A percentile compares a stretch with the other conserved stretches of the same genome.
phyloP scores from a whole-genome alignment of 1,140 invertebrate genomes.

The Polypedilum pembai region DNA sequence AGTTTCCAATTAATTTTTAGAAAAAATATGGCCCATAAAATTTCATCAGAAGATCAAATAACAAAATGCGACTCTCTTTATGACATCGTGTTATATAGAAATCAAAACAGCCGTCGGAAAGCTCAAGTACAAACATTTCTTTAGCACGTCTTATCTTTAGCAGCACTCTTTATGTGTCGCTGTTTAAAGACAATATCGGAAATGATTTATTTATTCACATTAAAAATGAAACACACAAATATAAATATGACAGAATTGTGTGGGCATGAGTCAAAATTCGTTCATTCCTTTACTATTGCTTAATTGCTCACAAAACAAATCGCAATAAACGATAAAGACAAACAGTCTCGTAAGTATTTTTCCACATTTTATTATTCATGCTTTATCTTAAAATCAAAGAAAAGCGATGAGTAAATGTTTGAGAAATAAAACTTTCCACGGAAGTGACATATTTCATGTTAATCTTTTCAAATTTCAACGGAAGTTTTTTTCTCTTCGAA shows the following conservation, averaged over 20 bases:
- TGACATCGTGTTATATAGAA: background rate
- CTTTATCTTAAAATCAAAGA: background rate
- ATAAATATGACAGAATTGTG: no score
- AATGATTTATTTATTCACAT: constrained; percentile 1
- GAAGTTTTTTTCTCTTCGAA: background rate
- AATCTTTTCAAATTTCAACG: background rate
- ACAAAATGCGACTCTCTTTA: background rate
- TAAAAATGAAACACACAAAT: no score
- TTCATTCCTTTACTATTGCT: background rate
- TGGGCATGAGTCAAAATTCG: no score
- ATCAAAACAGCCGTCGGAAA: constrained; percentile 5
- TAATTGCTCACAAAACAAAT: constrained; percentile 13
- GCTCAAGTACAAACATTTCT: background rate
- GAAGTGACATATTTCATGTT: constrained; percentile 12
- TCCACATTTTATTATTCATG: no score
- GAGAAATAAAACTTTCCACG: background rate
- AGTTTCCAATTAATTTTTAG: background rate
- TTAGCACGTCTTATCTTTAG: background rate
- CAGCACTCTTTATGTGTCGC: background rate
- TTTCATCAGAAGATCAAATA: constrained; percentile 13
- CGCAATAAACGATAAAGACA: background rate
- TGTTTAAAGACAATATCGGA: constrained; percentile 17
- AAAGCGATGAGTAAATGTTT: background rate
- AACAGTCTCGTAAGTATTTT: no score
- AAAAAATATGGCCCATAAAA: background rate